Evolutionary conservation across 1,140 invertebrate genomes (phyloP).

Genomic region (Eubasilissa regina): DNA sequence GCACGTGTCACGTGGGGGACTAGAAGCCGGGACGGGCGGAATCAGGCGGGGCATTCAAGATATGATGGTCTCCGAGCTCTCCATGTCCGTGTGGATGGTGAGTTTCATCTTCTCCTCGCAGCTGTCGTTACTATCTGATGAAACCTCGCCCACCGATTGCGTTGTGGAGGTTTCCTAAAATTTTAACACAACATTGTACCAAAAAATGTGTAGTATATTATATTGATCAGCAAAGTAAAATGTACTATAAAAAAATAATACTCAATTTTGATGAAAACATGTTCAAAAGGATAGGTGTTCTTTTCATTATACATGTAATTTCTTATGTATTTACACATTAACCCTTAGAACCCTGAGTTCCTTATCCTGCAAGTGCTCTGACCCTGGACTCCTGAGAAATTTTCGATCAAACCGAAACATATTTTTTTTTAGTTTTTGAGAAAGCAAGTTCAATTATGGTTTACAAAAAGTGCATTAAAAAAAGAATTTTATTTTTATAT

Average conservation of each 20-base stretch:
- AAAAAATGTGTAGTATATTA: background rate
- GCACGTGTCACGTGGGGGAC: background rate
- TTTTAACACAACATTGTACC: slow-evolving; percentile 15
- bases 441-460: too few species aligned
- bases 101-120: slow-evolving; percentile 72
- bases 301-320: too few species aligned
- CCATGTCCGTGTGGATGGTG: slow-evolving; percentile 66
- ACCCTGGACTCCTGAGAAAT: too few species aligned
- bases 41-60: slow-evolving; percentile 14
- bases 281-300: too few species aligned
- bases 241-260: background rate
- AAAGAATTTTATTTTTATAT: too few species aligned
- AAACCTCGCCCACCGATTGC: slow-evolving; percentile 65
- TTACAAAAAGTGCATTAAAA: too few species aligned
- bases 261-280: background rate
- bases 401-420: too few species aligned
- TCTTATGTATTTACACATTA: too few species aligned
- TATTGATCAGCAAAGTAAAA: too few species aligned
- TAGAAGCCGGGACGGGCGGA: background rate
- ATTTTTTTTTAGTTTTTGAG: too few species aligned
- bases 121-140: slow-evolving; percentile 69
- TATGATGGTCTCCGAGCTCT: slow-evolving; percentile 62
- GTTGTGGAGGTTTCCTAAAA: slow-evolving; percentile 68
- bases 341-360: too few species aligned
- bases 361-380: too few species aligned